Percentiles rank a stretch among this genome's conserved stretches.
These are phyloP conservation scores for Trisateles emortualis DNA, from an alignment of 2,888 invertebrate species.

Conservation along the genomic window DNA sequence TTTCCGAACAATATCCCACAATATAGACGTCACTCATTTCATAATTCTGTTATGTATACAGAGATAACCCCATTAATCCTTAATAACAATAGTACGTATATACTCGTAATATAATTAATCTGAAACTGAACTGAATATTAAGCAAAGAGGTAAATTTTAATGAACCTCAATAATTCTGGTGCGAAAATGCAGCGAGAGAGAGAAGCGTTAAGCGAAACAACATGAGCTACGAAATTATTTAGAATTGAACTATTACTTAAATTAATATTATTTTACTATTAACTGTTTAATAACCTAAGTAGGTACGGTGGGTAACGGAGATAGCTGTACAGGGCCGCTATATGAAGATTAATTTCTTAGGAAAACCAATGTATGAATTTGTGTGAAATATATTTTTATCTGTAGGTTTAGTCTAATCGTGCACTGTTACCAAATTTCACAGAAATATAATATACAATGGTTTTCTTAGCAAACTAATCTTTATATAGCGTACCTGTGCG, in stretches of 20 bases:
- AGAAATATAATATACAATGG: too few relatives aligned
- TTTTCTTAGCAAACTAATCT: too few relatives aligned
- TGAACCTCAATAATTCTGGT: conserved; percentile 59
- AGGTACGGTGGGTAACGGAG: too few relatives aligned
- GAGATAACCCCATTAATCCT: conserved; percentile 29
- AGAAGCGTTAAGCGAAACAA: conserved; percentile 18
- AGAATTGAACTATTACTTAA: neutral
- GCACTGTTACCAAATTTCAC: too few relatives aligned
- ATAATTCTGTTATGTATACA: conserved; percentile 2
- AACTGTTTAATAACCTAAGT: neutral
- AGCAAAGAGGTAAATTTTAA: conserved; percentile 60
- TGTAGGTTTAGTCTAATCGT: too few relatives aligned
- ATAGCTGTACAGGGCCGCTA: too few relatives aligned
- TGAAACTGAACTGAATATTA: conserved; percentile 53
- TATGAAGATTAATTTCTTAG: too few relatives aligned
- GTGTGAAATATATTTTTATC: too few relatives aligned
- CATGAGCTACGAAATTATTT: conserved; percentile 35
- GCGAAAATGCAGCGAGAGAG: conserved; percentile 52
- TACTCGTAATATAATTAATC: conserved; percentile 48
- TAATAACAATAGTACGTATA: conserved; percentile 32
- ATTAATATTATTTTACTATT: neutral
- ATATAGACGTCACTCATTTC: neutral
- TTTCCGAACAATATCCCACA: neutral
- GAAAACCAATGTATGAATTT: too few relatives aligned
- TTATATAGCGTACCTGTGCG: too few relatives aligned